Evolutionary conservation across 1,140 invertebrate genomes (phyloP).

Genomic region (Drosophila ficusphila): DNA sequence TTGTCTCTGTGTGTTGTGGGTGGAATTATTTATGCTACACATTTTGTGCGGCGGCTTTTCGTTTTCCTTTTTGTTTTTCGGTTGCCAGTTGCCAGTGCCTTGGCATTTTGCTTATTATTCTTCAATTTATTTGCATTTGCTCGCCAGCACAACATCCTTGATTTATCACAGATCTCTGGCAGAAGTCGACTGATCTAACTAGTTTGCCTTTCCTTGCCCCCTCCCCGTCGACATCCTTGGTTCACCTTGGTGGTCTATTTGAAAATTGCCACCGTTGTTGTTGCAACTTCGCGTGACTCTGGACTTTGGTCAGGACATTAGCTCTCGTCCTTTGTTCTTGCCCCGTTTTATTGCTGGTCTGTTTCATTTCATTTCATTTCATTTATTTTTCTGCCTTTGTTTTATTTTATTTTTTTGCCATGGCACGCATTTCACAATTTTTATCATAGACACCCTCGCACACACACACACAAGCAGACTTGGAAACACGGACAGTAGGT

Average conservation of each 20-base stretch:
- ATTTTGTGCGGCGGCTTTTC: constrained; percentile 53
- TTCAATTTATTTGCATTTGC: constrained; percentile 73
- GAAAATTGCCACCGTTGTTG: constrained; percentile 36
- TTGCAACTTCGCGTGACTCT: constrained; percentile 74
- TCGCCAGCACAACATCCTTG: constrained; percentile 31
- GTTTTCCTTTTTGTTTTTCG: constrained; percentile 11
- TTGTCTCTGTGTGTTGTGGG: constrained; percentile 54
- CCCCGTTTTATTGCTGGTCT: constrained; percentile 43
- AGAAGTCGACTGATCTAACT: constrained; percentile 21
- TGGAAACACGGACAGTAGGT: constrained; percentile 29
- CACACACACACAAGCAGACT: constrained; percentile 14
- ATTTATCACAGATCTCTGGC: constrained; percentile 53
- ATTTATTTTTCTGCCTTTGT: constrained; percentile 27
- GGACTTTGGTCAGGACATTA: constrained; percentile 70
- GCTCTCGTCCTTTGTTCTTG: constrained; percentile 29
- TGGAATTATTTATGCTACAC: constrained; percentile 81
- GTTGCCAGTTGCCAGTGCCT: constrained; percentile 16
- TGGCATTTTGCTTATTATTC: constrained; percentile 68
- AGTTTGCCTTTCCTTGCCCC: not conserved
- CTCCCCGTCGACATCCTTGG: constrained; percentile 51
- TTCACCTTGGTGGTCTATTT: constrained; percentile 59
- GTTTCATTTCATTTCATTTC: constrained; percentile 46
- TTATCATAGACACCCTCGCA: constrained; percentile 46
- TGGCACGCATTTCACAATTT: constrained; percentile 72
- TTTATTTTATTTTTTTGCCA: too few species aligned